A percentile compares a stretch with the other conserved stretches of the same genome.
Evolutionary conservation across 2,888 invertebrate species (phyloP).

Genomic region (Drosophila affinis): DNA sequence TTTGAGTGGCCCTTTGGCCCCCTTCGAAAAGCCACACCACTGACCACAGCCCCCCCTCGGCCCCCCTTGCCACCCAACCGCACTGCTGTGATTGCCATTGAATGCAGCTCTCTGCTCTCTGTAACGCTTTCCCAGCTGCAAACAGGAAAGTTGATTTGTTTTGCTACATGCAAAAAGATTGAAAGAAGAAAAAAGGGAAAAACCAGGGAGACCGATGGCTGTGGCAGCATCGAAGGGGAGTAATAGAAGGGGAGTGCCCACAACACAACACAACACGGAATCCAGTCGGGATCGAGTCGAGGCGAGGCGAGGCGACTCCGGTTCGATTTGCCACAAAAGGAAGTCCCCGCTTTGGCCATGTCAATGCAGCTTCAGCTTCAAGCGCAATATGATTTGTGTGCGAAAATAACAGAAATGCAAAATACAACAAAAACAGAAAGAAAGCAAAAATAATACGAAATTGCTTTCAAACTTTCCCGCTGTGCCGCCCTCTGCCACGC

Average conservation of each 20-base stretch:
- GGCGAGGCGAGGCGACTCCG: conserved; percentile 20
- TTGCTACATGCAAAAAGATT: conserved; percentile 65
- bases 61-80: neutral
- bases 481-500: neutral
- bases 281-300: conserved; percentile 20
- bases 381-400: conserved; percentile 40
- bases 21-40: conserved; percentile 20
- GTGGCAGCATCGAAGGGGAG: conserved; percentile 30
- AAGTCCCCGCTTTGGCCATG: conserved; percentile 25
- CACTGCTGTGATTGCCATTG: conserved; percentile 55
- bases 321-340: conserved; percentile 42
- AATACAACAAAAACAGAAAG: conserved; percentile 14
- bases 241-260: conserved; percentile 49
- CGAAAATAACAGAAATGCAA: conserved; percentile 21
- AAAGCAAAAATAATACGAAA: conserved; percentile 19
- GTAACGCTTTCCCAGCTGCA: conserved; percentile 51
- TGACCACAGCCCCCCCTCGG: conserved; percentile 17
- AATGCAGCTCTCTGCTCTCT: conserved; percentile 62
- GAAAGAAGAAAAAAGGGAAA: conserved; percentile 1
- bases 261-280: conserved; percentile 46
- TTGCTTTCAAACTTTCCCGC: neutral
- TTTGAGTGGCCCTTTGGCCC: neutral
- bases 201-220: conserved; percentile 35
- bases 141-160: conserved; percentile 67
- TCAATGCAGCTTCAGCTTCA: conserved; percentile 34